phyloP scores from a whole-genome alignment of 2,113 vertebrate species.

The Pampusana beccarii region DNA sequence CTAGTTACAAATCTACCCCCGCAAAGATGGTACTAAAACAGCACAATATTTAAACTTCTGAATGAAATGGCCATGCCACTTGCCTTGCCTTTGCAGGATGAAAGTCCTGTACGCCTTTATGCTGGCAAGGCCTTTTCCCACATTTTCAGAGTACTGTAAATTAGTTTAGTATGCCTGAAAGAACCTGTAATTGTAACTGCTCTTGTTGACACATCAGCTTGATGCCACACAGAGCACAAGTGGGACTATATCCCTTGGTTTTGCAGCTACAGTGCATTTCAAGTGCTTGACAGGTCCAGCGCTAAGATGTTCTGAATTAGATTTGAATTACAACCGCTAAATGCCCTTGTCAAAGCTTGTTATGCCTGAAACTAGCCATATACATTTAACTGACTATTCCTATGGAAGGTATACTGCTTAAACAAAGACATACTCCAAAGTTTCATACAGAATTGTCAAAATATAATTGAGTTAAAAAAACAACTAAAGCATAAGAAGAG shows the following conservation, averaged over 20 bases:
- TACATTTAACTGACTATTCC: slow-evolving; percentile 82
- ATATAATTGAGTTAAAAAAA: slow-evolving; percentile 87
- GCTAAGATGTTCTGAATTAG: slow-evolving; percentile 99
- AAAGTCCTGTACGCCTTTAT: slow-evolving; percentile 58
- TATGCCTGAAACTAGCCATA: slow-evolving; percentile 96
- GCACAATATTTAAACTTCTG: not conserved
- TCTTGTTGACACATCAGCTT: slow-evolving; percentile 93
- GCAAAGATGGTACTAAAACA: slow-evolving; percentile 14
- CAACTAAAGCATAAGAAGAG: slow-evolving; percentile 76
- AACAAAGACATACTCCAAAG: slow-evolving; percentile 93
- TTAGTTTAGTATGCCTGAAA: slow-evolving; percentile 86
- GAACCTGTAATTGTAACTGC: slow-evolving; percentile 85
- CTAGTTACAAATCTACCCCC: slow-evolving; percentile 40
- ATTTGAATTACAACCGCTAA: slow-evolving; percentile 99
- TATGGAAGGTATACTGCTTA: slow-evolving; percentile 84
- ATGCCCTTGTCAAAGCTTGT: slow-evolving; percentile 98
- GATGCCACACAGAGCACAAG: slow-evolving; percentile 89
- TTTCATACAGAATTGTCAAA: slow-evolving; percentile 91
- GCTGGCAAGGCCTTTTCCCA: slow-evolving; percentile 72
- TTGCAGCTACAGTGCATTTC: slow-evolving; percentile 88
- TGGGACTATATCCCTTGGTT: slow-evolving; percentile 81
- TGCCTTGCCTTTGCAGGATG: slow-evolving; percentile 58
- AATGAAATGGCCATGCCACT: slow-evolving; percentile 55
- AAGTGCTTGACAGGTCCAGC: slow-evolving; percentile 95
- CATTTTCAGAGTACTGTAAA: slow-evolving; percentile 84